A percentile compares a stretch with the other conserved stretches of the same genome.
phyloP scores from a whole-genome alignment of 1,140 invertebrate species.

The Pseudoatta argentina region DNA sequence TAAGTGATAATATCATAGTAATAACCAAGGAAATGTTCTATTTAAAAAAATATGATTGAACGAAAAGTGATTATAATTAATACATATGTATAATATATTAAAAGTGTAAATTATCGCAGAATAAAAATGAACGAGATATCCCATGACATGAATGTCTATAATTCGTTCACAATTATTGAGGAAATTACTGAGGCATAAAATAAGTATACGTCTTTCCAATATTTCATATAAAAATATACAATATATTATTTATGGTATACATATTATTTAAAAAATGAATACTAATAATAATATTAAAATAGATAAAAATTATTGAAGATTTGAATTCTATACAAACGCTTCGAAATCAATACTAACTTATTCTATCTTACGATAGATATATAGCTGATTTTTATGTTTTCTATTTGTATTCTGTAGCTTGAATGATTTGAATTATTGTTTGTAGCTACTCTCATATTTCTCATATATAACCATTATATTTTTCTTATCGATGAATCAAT shows the following conservation, averaged over 20 bases:
- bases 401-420: neutral
- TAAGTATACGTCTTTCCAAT: neutral
- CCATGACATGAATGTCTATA: no score
- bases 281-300: neutral
- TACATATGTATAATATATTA: neutral
- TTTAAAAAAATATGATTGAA: neutral
- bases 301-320: neutral
- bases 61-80: neutral
- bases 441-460: neutral
- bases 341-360: neutral
- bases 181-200: neutral
- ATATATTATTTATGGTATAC: neutral
- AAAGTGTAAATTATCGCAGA: neutral
- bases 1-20: neutral
- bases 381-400: neutral
- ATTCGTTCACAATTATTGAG: neutral
- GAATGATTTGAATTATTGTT: slow-evolving; percentile 12
- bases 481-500: slow-evolving; percentile 22
- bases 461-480: neutral
- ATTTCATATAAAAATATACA: neutral
- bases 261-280: neutral
- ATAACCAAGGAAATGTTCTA: neutral
- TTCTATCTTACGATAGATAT: neutral
- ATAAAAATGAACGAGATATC: neutral
- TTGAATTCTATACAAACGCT: neutral